Percentiles rank a stretch among this genome's conserved stretches.
phyloP scores from a whole-genome alignment of 2,888 invertebrate species.

The Cybosia mesomella region DNA sequence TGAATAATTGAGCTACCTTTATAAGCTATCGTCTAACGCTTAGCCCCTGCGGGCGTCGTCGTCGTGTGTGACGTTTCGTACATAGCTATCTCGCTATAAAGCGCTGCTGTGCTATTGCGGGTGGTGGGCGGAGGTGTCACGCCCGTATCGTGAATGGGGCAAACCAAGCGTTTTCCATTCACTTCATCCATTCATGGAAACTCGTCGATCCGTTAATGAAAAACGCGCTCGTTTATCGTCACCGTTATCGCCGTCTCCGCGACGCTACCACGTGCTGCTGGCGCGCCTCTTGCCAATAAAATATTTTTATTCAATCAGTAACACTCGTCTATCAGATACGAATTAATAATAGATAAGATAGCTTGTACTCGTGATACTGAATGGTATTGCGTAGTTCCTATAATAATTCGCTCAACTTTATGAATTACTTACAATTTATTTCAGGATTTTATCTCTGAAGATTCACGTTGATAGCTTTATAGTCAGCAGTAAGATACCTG shows the following conservation, averaged over 20 bases:
- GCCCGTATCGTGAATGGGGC: slow-evolving; percentile 72
- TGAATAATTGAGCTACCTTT: slow-evolving; percentile 23
- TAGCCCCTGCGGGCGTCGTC: slow-evolving; percentile 25
- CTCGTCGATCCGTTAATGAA: slow-evolving; percentile 82
- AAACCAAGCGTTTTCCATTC: slow-evolving; percentile 81
- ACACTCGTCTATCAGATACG: slow-evolving; percentile 45
- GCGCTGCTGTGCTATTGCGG: slow-evolving; percentile 48
- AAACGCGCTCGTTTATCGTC: slow-evolving; percentile 73
- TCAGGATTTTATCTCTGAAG: slow-evolving; percentile 4
- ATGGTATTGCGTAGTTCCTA: slow-evolving; percentile 36
- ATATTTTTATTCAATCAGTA: slow-evolving; percentile 72
- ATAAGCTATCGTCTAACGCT: slow-evolving; percentile 35
- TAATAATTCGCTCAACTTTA: slow-evolving; percentile 10
- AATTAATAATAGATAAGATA: slow-evolving; percentile 58
- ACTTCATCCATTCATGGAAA: slow-evolving; percentile 84
- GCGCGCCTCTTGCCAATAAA: slow-evolving; percentile 49
- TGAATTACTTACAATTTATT: slow-evolving; percentile 12
- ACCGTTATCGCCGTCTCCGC: slow-evolving; percentile 69
- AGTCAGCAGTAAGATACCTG: not conserved
- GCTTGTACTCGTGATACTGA: slow-evolving; percentile 37
- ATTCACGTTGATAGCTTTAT: not conserved
- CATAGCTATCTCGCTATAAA: slow-evolving; percentile 39
- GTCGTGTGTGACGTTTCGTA: slow-evolving; percentile 32
- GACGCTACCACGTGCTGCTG: slow-evolving; percentile 64
- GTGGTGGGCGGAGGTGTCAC: slow-evolving; percentile 45